These are phyloP conservation scores for Enteromius trimaculatus DNA, from an alignment of 2,797 vertebrate species.

Conservation along the genomic window DNA sequence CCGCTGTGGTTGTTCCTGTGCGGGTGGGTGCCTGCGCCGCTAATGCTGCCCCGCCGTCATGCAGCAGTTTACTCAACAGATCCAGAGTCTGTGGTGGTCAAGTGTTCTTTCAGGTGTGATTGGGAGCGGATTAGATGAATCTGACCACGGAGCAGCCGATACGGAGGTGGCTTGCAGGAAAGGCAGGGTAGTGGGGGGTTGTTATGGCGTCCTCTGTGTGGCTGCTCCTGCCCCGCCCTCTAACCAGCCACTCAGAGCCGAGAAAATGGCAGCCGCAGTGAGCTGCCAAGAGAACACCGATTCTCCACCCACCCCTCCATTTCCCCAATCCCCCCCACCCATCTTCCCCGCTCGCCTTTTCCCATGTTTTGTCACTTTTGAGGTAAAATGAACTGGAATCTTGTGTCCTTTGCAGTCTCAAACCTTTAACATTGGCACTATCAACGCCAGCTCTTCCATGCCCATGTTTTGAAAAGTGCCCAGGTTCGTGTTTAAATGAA, in stretches of 20 bases:
- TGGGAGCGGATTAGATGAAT: conserved; percentile 2
- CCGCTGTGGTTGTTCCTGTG: conserved; percentile 66
- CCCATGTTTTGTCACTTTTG: conserved; percentile 45
- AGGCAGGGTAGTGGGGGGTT: conserved; percentile 71
- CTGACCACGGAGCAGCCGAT: conserved; percentile 50
- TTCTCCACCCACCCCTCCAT: conserved; percentile 61
- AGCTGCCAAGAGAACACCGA: conserved; percentile 50
- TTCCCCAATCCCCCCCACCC: conserved; percentile 35
- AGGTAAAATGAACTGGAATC: conserved; percentile 22
- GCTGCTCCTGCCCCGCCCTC: conserved; percentile 53
- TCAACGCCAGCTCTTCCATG: not conserved
- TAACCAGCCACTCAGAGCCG: conserved; percentile 47
- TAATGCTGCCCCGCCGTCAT: conserved; percentile 71
- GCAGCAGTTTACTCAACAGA: conserved; percentile 56
- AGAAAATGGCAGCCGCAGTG: conserved; percentile 64
- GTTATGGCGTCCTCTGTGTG: conserved; percentile 40
- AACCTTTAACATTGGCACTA: not conserved
- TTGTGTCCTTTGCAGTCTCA: not conserved
- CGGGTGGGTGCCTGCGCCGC: conserved; percentile 64
- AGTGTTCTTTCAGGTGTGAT: conserved; percentile 49
- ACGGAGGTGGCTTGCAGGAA: conserved; percentile 33
- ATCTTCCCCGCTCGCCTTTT: conserved; percentile 18
- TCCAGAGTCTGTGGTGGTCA: conserved; percentile 59
- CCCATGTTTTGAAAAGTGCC: conserved; percentile 1
- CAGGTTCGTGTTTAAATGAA: not conserved